Conservation (phyloP, 1,140 invertebrate species). For the Monomorium pharaonis region DNA sequence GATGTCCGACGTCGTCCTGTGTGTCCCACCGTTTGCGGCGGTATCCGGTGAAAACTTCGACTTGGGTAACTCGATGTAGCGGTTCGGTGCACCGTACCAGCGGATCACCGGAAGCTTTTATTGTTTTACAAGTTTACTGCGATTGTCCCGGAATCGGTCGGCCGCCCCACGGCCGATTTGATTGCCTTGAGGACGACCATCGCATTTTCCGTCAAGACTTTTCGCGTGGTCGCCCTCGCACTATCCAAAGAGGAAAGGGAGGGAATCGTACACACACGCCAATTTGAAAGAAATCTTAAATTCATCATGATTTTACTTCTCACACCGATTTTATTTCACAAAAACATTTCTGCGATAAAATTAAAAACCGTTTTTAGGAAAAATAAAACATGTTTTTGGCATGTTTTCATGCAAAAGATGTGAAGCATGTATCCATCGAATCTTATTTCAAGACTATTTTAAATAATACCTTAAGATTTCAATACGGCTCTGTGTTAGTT, state of each 20-base stretch:
- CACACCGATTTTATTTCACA: neutral
- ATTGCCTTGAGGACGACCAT: constrained; percentile 65
- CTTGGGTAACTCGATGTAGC: constrained; percentile 76
- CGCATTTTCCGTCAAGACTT: constrained; percentile 62
- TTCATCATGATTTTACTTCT: neutral
- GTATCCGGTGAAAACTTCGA: constrained; percentile 72
- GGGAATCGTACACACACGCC: neutral
- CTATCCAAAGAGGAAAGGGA: neutral
- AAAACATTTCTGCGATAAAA: neutral
- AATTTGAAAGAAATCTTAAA: neutral
- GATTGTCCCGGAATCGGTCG: constrained; percentile 58
- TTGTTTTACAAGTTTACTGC: constrained; percentile 84
- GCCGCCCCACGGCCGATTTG: constrained; percentile 61
- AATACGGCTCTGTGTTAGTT: no score
- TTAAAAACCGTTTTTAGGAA: neutral
- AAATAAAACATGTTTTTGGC: neutral
- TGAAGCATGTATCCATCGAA: no score
- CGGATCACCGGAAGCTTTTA: constrained; percentile 83
- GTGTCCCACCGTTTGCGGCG: constrained; percentile 42
- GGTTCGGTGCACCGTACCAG: constrained; percentile 61
- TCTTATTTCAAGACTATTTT: no score
- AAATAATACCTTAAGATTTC: no score
- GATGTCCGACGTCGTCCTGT: constrained; percentile 10
- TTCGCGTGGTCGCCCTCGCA: constrained; percentile 51
- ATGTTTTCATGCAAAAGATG: no score